These are phyloP conservation scores for Montipora capricornis DNA, from an alignment of 64 coral and sea anemone species.

Conservation along the genomic window DNA sequence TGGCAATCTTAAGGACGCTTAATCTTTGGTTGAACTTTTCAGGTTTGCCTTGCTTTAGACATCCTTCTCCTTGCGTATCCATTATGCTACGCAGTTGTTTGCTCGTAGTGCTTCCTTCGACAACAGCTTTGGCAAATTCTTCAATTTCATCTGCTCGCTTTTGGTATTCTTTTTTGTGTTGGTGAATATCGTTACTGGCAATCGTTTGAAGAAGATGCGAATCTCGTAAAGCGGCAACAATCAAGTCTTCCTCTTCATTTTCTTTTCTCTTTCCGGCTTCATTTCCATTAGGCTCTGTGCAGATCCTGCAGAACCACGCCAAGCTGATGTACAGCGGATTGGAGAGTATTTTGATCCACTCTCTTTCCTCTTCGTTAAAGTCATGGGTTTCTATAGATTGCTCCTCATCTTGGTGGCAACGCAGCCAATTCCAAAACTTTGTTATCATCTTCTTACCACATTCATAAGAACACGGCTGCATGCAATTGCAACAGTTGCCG, in stretches of 20 bases:
- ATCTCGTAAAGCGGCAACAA: not conserved
- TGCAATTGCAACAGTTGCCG: too few species aligned
- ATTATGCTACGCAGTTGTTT: not conserved
- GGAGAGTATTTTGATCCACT: conserved; percentile 1
- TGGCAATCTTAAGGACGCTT: not conserved
- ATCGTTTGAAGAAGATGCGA: conserved; percentile 16
- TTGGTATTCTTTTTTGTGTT: not conserved
- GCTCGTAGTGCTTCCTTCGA: not conserved
- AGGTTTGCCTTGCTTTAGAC: not conserved
- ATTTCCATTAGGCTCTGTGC: not conserved
- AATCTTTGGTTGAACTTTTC: not conserved
- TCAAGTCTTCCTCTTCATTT: not conserved
- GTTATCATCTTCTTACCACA: not conserved
- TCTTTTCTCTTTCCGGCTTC: not conserved
- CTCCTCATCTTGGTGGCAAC: not conserved
- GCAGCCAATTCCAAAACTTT: not conserved
- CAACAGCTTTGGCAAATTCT: conserved; percentile 9
- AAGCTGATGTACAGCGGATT: conserved; percentile 31
- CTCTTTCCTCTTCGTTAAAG: not conserved
- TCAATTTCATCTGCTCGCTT: not conserved
- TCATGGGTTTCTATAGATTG: not conserved
- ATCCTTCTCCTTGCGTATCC: not conserved
- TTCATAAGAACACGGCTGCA: too few species aligned
- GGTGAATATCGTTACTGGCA: not conserved
- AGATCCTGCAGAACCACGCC: conserved; percentile 19